Evolutionary conservation across 2,888 invertebrate species (phyloP).

Genomic region (Cybosia mesomella): DNA sequence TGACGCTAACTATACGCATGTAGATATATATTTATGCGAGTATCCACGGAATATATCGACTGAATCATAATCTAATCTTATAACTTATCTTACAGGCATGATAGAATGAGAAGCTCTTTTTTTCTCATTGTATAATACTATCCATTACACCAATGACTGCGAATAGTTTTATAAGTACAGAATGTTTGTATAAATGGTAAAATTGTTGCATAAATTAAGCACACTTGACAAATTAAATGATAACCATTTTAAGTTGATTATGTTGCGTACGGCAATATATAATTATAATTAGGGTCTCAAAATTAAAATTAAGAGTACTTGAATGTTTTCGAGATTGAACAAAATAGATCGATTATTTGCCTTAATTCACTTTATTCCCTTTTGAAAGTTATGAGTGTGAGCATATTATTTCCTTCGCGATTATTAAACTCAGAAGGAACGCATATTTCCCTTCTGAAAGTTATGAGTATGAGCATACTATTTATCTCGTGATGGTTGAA

Average conservation of each 20-base stretch:
- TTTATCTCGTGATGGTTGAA: neutral
- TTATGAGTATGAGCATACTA: neutral
- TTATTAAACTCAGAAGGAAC: neutral
- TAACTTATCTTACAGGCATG: neutral
- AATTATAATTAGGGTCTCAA: constrained; percentile 39
- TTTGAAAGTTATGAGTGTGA: neutral
- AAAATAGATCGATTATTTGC: constrained; percentile 18
- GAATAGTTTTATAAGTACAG: constrained; percentile 19
- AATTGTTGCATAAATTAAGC: constrained; percentile 46
- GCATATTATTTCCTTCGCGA: neutral
- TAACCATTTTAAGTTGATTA: constrained; percentile 44
- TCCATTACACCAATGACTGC: constrained; percentile 2
- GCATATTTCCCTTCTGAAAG: neutral
- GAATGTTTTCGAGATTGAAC: constrained; percentile 30
- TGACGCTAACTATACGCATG: too few relatives aligned
- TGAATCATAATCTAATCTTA: neutral
- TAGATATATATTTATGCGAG: neutral
- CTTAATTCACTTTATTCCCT: neutral
- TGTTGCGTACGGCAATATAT: constrained; percentile 32
- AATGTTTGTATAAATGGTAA: constrained; percentile 31
- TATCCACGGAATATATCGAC: neutral
- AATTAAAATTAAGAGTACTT: constrained; percentile 39
- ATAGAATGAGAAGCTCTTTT: constrained; percentile 9
- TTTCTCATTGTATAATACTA: constrained; percentile 20
- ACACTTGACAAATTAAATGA: constrained; percentile 48